Evolutionary conservation across 2,888 invertebrate species (phyloP), one percentile per base, ranked within the genome.

Genomic region (Chironomus tentans): DNA sequence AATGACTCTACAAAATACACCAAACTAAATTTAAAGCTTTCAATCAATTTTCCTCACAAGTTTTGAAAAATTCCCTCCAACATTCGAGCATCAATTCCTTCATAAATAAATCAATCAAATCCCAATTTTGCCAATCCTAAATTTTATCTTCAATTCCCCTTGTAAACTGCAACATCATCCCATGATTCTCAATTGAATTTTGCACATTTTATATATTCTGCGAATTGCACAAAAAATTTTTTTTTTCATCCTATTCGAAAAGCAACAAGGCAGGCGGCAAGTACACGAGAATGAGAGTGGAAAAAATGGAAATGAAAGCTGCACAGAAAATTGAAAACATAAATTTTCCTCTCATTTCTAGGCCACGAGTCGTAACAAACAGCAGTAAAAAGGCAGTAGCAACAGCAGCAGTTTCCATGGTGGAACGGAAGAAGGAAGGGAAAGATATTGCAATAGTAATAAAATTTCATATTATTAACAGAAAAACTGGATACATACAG

Each of bases 291-390:
- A 38, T 38, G 38, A 38, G 38, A 38, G 38, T 38, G 1, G 38
- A 38, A 38, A 38, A 38, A 38, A 38, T 38, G 38, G 38, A 38
- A 38, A 38, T 38, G 38, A 38, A 38, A 38, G 38, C 38, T 38
- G 38, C 38, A 18, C 18, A 65, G 65, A 72, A 72, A 72, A 72
- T 72, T 72, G 72, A 62, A 71, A 72, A 72, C 72, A 72, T 72
- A 72, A 72, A 72, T 72, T 72, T 70, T 24, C n/a, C 18, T 28
- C 62, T 68, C 68, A 46, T 65, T 65, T 65, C 65, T 65, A 24
- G 65, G 65, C 65, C 65, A 65, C 65, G 65, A 65, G 22, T 65
- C 18, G 65, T 56, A 56, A 18, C 18, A 56, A 56, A 56, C 56
- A 18, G 56, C 56, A 56, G 56, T 38, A 38, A 38, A 38, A 38